Evolutionary conservation across 2,797 vertebrate species (phyloP), one percentile per base, ranked within the genome.

Genomic region (Enteromius afrohamiltoni): DNA sequence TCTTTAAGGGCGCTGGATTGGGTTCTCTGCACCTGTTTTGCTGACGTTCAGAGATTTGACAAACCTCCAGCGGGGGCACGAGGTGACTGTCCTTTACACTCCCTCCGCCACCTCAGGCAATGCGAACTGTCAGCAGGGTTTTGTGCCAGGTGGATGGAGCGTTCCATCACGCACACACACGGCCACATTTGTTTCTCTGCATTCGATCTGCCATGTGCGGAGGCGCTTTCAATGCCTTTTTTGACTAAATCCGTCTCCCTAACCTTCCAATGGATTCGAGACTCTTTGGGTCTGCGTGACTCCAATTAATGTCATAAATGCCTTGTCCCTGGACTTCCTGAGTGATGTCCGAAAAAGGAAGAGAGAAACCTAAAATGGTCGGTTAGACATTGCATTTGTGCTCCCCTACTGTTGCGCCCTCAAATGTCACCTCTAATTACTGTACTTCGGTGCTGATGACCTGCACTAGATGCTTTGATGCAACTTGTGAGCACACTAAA

Each of bases 101-200:
- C 53, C 26, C 34, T 26, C 42, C 1, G 37, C 49, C 79, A 71
- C 65, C 77, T 55, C 70, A 45, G 70, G 60, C 77, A 67, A 42
- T 64, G 47, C 4, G 68, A 51, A 67, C 84, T 84, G 84, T 76
- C 86, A 83, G 74, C 62, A 79, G 78, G 75, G 42, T 51, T 83
- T 83, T 82, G 79, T 86, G 82, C 82, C 77, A 51, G n/a, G 51
- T 74, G 42, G 60, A 58, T 62, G 71, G 69, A 31, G 40, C 6
- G 1, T 10, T 19, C 45, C 31, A 55, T 2, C 23, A 8, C 19
- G 6, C 17, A 2, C 79, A 45, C 64, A n/a, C 77, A 45, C 19
- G 8, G 31, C 62, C 49, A 8, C 65, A 16, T 77, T 58, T 58
- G 65, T 77, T 82, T 80, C 45, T 67, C 21, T n/a, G 69, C 67